phyloP scores from a whole-genome alignment of 2,797 vertebrate genomes.

The Setipinna tenuifilis region DNA sequence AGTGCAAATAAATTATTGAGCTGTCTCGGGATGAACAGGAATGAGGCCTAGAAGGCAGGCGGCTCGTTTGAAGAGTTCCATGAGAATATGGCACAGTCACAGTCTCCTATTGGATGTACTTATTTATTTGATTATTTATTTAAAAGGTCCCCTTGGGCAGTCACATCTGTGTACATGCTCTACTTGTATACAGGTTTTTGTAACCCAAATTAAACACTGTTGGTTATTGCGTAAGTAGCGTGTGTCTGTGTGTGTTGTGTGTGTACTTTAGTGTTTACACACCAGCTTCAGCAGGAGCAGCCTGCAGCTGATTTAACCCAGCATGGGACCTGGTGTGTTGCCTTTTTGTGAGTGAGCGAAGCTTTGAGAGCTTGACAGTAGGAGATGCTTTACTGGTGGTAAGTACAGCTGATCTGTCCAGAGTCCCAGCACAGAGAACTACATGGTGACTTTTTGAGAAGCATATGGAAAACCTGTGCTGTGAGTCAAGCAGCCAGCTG shows the following conservation, averaged over 20 bases:
- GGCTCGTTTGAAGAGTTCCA: not conserved
- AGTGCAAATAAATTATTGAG: conserved; percentile 49
- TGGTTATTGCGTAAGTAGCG: not conserved
- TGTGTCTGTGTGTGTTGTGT: not conserved
- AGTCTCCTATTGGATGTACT: not conserved
- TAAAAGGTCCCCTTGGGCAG: conserved; percentile 30
- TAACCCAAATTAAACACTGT: not conserved
- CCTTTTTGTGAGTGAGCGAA: not conserved
- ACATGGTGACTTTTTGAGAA: not conserved
- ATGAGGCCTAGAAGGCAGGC: not conserved
- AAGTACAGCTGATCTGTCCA: not conserved
- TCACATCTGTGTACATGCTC: not conserved
- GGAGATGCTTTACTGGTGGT: not conserved
- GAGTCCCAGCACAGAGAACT: not conserved
- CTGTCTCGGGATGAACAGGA: not conserved
- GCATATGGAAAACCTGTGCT: not conserved
- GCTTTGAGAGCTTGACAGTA: conserved; percentile 11
- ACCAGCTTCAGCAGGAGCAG: not conserved
- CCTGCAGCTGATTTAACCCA: not conserved
- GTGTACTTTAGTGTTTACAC: not conserved
- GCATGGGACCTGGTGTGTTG: not conserved
- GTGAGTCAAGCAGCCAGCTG: not conserved
- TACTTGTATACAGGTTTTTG: not conserved
- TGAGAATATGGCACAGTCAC: not conserved
- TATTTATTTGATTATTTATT: not conserved